Percentiles rank a stretch among this genome's conserved stretches.
phyloP scores from a whole-genome alignment of 2,797 vertebrate species.

The Falco columbarius region DNA sequence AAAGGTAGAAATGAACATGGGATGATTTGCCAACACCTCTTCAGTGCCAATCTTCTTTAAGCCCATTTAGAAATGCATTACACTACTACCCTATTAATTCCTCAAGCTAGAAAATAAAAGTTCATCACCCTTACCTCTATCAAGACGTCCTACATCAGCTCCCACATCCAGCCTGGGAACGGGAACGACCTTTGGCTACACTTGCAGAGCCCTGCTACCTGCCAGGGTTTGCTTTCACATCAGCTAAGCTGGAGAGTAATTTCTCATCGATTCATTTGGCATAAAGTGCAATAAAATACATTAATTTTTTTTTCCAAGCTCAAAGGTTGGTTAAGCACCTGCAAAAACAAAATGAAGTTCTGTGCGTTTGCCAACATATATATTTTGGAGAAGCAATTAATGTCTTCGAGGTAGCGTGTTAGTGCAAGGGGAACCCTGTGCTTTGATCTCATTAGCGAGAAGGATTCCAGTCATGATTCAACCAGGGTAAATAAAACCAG shows the following conservation, averaged over 20 bases:
- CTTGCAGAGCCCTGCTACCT: neutral
- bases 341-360: neutral
- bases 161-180: accelerated
- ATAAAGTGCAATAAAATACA: neutral
- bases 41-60: neutral
- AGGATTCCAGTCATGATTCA: too few relatives aligned
- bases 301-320: neutral
- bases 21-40: neutral
- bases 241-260: neutral
- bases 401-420: neutral
- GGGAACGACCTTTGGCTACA: neutral
- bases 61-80: neutral
- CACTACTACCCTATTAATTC: neutral
- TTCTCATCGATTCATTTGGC: neutral
- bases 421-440: neutral
- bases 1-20: accelerated
- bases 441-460: neutral
- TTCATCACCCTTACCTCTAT: neutral
- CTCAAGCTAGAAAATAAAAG: neutral
- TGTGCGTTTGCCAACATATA: neutral
- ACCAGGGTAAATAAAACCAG: neutral
- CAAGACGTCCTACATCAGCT: neutral
- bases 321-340: constrained; percentile 30
- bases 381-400: neutral
- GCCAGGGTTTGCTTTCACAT: neutral